These are phyloP conservation scores for Deladenus siricidicola DNA, from an alignment of 2,888 invertebrate genomes.

Conservation along the genomic window DNA sequence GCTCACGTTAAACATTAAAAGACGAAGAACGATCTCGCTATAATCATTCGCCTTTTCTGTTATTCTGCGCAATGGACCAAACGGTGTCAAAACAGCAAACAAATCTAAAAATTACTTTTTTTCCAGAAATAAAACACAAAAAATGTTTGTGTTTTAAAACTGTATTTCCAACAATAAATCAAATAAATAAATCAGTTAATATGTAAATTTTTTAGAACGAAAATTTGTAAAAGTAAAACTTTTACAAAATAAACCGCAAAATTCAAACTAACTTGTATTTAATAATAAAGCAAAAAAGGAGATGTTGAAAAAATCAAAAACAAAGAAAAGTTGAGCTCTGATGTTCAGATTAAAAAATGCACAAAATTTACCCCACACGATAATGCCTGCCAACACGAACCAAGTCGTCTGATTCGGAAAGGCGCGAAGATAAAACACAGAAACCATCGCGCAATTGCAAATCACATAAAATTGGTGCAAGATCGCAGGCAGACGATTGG, in stretches of 20 bases:
- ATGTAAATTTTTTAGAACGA: too few species aligned
- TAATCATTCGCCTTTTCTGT: conserved; percentile 40
- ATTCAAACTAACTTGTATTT: conserved; percentile 5
- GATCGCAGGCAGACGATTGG: conserved; percentile 13
- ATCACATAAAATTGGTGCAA: conserved; percentile 40
- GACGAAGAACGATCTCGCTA: conserved; percentile 34
- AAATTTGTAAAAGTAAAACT: too few species aligned
- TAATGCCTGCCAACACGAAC: conserved; percentile 35
- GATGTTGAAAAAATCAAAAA: too few species aligned
- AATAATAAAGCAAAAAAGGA: neutral
- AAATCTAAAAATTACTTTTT: conserved; percentile 31
- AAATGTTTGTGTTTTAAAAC: too few species aligned
- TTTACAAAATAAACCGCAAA: neutral
- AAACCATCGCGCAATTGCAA: conserved; percentile 38
- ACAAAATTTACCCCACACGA: conserved; percentile 32
- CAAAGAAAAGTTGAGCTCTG: too few species aligned
- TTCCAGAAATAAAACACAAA: neutral
- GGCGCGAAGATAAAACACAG: conserved; percentile 36
- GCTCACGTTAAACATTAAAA: conserved; percentile 35
- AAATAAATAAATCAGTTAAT: too few species aligned
- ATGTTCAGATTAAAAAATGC: too few species aligned
- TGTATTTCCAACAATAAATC: too few species aligned
- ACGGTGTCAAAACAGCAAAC: conserved; percentile 40
- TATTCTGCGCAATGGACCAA: conserved; percentile 37
- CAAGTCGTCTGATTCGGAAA: conserved; percentile 38